A percentile compares a stretch with the other conserved stretches of the same genome.
Conservation (phyloP, 2,888 invertebrate genomes). For the Eurois occulta region DNA sequence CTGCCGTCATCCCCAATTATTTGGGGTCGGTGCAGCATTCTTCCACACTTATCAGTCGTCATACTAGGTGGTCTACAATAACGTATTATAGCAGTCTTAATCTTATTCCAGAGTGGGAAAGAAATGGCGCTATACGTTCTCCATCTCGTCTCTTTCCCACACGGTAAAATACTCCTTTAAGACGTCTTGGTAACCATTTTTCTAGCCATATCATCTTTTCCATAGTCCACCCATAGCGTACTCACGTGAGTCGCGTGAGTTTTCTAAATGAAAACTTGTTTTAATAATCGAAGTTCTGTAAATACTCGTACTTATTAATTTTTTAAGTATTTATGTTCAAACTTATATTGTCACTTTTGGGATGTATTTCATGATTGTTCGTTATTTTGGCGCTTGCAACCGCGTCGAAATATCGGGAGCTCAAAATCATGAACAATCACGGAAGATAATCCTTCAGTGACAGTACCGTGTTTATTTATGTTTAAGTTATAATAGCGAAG, state of each 20-base stretch:
- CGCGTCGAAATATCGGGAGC: too few species aligned
- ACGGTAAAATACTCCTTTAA: background rate
- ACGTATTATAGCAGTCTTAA: background rate
- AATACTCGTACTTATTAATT: slow-evolving; percentile 28
- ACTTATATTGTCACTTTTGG: too few species aligned
- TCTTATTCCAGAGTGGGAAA: background rate
- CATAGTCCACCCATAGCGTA: background rate
- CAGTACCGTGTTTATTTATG: too few species aligned
- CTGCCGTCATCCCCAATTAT: fast-evolving
- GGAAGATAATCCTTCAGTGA: too few species aligned
- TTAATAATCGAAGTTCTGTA: slow-evolving; percentile 31
- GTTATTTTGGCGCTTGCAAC: too few species aligned
- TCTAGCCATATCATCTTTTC: background rate
- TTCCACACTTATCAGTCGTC: background rate
- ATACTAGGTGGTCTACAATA: background rate
- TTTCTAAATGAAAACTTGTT: background rate
- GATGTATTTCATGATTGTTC: too few species aligned
- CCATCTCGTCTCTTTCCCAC: background rate
- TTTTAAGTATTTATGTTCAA: background rate
- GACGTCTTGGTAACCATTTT: background rate
- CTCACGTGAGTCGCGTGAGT: too few species aligned
- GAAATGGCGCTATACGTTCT: background rate
- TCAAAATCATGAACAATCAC: too few species aligned
- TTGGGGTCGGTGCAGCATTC: background rate
- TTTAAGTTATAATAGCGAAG: background rate